Percentiles rank a stretch among this genome's conserved stretches.
Evolutionary conservation across 2,888 invertebrate genomes (phyloP).

Genomic region (Panopea generosa): DNA sequence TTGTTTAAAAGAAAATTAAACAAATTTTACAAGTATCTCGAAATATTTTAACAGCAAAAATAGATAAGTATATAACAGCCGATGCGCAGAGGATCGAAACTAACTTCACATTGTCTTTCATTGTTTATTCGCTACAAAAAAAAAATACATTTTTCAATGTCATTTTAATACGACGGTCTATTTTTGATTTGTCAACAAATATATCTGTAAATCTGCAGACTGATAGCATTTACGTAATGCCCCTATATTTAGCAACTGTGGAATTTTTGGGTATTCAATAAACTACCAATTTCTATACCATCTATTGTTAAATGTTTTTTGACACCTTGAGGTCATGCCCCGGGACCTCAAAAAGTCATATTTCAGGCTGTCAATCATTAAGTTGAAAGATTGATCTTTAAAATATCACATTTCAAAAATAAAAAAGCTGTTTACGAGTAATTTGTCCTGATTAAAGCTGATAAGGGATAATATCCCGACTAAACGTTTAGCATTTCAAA

Average conservation of each 20-base stretch:
- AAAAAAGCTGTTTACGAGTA: conserved; percentile 16
- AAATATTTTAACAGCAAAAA: no score
- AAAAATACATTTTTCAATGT: conserved; percentile 6
- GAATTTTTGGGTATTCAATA: no score
- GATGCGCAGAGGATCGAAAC: no score
- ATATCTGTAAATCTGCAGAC: conserved; percentile 1
- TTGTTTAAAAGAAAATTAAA: no score
- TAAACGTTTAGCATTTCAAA: no score
- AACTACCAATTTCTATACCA: conserved; percentile 6
- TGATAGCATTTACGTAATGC: no score
- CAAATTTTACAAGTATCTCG: no score
- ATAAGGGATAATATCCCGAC: conserved; percentile 5
- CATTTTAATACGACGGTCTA: neutral
- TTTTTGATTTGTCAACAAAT: conserved; percentile 5
- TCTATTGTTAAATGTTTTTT: conserved; percentile 20
- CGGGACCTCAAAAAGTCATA: conserved; percentile 27
- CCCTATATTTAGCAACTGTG: no score
- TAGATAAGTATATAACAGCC: no score
- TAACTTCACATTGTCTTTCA: no score
- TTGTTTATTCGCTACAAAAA: neutral
- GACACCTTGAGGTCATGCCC: conserved; percentile 25
- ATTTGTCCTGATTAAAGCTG: conserved; percentile 15
- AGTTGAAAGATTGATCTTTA: conserved; percentile 24
- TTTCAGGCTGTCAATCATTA: conserved; percentile 31
- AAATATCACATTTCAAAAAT: conserved; percentile 23